A percentile compares a stretch with the other conserved stretches of the same genome.
Evolutionary conservation across 2,113 vertebrate genomes (phyloP).

Genomic region (Hiodon alosoides): DNA sequence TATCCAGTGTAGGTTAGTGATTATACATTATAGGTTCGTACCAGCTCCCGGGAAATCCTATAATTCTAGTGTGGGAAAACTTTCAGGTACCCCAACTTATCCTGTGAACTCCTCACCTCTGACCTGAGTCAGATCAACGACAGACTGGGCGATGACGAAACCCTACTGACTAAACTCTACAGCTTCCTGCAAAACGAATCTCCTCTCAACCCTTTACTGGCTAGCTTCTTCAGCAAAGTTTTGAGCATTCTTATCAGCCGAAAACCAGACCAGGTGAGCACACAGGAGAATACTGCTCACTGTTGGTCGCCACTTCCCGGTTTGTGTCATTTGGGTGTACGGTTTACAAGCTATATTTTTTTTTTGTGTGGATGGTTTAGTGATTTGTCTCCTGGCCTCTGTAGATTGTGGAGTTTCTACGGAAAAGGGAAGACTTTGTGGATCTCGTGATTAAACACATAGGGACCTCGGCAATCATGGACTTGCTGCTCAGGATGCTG

Average conservation of each 20-base stretch:
- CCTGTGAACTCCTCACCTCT: constrained; percentile 94
- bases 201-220: constrained; percentile 89
- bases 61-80: neutral
- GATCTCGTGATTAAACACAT: constrained; percentile 96
- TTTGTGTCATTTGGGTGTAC: neutral
- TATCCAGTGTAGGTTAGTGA: neutral
- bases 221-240: constrained; percentile 98
- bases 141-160: constrained; percentile 88
- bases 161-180: constrained; percentile 84
- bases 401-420: constrained; percentile 92
- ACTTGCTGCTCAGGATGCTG: constrained; percentile 90
- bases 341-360: neutral
- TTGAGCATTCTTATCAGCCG: constrained; percentile 97
- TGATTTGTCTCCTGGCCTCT: constrained; percentile 21
- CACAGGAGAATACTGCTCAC: neutral
- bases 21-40: neutral
- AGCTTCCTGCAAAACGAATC: constrained; percentile 88
- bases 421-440: constrained; percentile 90
- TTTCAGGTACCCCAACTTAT: constrained; percentile 91
- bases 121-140: constrained; percentile 97
- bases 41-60: neutral
- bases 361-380: constrained; percentile 8
- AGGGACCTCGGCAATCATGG: constrained; percentile 97
- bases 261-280: constrained; percentile 89
- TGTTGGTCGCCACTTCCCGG: neutral